phyloP scores from a whole-genome alignment of 2,888 invertebrate genomes.

The Ormyrus pomaceus region DNA sequence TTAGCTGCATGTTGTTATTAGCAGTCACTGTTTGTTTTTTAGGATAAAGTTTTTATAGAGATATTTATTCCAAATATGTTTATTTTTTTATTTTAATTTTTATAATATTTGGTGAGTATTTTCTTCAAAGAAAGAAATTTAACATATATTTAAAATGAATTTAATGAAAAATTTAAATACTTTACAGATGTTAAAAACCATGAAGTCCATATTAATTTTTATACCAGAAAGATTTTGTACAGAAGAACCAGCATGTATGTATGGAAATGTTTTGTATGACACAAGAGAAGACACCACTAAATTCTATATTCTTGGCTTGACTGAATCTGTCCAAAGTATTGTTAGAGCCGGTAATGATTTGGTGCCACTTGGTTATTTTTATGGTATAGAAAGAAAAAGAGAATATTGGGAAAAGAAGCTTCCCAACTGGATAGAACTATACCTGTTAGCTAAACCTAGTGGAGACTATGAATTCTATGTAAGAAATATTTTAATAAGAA shows the following conservation, averaged over 20 bases:
- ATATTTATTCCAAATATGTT: no score
- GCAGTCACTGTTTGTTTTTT: no score
- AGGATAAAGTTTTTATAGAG: no score
- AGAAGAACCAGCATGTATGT: constrained; percentile 66
- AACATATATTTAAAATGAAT: no score
- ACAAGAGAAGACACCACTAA: constrained; percentile 62
- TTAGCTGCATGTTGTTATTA: no score
- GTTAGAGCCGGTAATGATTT: constrained; percentile 57
- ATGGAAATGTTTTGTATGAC: constrained; percentile 66
- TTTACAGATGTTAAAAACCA: constrained; percentile 34
- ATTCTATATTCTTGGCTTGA: constrained; percentile 66
- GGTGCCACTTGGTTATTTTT: constrained; percentile 66
- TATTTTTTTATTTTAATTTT: no score
- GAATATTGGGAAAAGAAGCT: constrained; percentile 59
- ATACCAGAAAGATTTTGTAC: constrained; percentile 64
- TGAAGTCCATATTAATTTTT: constrained; percentile 69
- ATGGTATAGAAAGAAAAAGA: constrained; percentile 53
- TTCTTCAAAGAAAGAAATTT: no score
- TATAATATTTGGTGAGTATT: no score
- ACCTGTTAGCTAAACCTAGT: constrained; percentile 41
- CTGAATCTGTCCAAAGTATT: constrained; percentile 53
- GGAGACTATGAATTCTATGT: constrained; percentile 62
- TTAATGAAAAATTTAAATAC: no score
- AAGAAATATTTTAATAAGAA: constrained; percentile 62
- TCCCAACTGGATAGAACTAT: constrained; percentile 69